Percentiles rank a stretch among this genome's conserved stretches.
Conservation (phyloP, 2,113 vertebrate genomes). For the Nerophis lumbriciformis region DNA sequence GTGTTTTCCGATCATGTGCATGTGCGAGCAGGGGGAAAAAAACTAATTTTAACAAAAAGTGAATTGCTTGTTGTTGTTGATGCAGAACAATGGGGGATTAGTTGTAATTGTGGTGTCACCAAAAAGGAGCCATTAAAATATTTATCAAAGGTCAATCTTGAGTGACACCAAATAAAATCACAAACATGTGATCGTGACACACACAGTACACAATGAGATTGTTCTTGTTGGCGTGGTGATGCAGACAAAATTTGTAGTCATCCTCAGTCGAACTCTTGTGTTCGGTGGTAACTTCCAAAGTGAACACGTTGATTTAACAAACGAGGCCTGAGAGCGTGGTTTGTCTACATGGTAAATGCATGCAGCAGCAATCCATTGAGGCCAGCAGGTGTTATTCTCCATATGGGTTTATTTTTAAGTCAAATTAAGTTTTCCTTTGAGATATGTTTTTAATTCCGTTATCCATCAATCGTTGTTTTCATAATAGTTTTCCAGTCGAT, state of each 20-base stretch:
- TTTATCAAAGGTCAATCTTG: background rate
- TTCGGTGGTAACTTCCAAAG: background rate
- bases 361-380: background rate
- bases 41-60: no score
- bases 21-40: background rate
- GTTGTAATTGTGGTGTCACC: no score
- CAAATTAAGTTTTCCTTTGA: no score
- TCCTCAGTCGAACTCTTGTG: background rate
- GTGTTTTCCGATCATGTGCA: background rate
- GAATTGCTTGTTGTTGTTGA: no score
- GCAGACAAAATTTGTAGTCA: background rate
- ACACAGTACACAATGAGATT: conserved; percentile 2
- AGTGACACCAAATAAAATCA: background rate
- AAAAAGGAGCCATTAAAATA: background rate
- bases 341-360: background rate
- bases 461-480: background rate
- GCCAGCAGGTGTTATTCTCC: background rate
- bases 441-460: background rate
- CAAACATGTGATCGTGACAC: background rate
- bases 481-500: conserved; percentile 1
- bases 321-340: background rate
- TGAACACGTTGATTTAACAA: background rate
- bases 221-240: background rate
- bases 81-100: no score
- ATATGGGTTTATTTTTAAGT: background rate